A percentile compares a stretch with the other conserved stretches of the same genome.
Evolutionary conservation across 2,797 vertebrate species (phyloP).

Genomic region (Microhierax caerulescens): DNA sequence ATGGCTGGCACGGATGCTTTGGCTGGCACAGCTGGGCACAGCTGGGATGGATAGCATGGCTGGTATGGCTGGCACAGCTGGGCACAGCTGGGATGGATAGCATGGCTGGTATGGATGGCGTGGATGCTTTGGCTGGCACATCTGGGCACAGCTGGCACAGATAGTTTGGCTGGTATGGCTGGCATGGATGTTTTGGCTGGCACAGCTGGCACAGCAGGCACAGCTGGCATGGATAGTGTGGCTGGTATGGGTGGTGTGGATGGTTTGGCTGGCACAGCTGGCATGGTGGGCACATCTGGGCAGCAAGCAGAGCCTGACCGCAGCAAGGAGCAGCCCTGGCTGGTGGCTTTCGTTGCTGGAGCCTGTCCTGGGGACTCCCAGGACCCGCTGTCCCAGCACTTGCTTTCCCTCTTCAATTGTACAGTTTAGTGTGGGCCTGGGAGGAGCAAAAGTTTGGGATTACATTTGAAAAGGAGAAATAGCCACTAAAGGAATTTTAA

Average conservation of each 20-base stretch:
- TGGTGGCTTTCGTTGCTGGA: not conserved
- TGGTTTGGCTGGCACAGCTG: not conserved
- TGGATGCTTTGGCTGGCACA: too few species aligned
- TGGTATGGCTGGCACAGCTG: not conserved
- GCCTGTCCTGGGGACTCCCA: not conserved
- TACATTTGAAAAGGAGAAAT: not conserved
- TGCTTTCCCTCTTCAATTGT: fast-evolving
- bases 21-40: too few species aligned
- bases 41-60: too few species aligned
- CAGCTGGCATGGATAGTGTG: not conserved
- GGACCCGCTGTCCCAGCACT: not conserved
- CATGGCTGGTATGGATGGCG: not conserved
- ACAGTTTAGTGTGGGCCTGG: fast-evolving
- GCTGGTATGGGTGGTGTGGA: not conserved
- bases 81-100: not conserved
- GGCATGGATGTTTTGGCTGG: too few species aligned
- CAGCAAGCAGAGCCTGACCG: not conserved
- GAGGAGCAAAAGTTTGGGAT: not conserved
- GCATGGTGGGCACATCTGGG: not conserved
- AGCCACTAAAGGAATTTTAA: not conserved
- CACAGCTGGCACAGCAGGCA: not conserved
- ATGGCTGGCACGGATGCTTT: too few species aligned
- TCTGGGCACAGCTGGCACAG: not conserved
- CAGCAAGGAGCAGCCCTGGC: not conserved
- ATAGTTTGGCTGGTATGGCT: too few species aligned